These are phyloP conservation scores for Lepidurus packardi DNA, from an alignment of 1,140 invertebrate species.

Conservation along the genomic window DNA sequence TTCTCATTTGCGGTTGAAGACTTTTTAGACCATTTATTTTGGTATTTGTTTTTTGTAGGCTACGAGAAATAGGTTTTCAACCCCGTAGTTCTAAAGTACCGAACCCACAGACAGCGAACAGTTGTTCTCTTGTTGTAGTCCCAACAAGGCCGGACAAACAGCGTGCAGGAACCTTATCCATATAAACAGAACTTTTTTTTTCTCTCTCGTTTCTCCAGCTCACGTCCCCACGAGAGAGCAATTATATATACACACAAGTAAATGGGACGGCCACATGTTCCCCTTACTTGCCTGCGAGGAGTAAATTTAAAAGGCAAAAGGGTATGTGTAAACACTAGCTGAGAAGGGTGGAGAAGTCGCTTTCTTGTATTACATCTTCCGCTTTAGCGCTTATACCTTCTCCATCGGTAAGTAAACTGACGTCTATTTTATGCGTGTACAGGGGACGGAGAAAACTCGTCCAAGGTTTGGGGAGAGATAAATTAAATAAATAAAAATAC, in stretches of 20 bases:
- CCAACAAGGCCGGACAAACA: neutral
- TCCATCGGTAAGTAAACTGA: neutral
- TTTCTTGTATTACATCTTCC: neutral
- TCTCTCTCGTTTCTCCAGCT: neutral
- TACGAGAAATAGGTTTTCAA: neutral
- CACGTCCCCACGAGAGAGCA: neutral
- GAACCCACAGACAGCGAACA: neutral
- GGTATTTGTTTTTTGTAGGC: too few species aligned
- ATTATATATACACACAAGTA: neutral
- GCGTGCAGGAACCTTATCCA: neutral
- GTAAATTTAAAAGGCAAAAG: neutral
- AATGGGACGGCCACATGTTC: conserved; percentile 6
- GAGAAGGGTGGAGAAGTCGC: neutral
- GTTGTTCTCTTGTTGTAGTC: neutral
- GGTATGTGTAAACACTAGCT: neutral
- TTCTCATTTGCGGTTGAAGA: too few species aligned
- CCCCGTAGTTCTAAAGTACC: neutral
- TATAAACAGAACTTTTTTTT: neutral
- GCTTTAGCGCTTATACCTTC: neutral
- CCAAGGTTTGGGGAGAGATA: neutral
- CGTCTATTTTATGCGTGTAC: neutral
- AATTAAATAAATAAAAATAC: neutral
- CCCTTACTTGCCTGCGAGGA: neutral
- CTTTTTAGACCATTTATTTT: too few species aligned
- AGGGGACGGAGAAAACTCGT: neutral